Base-by-base conservation (phyloP, 2,888 invertebrate genomes). In the Nomada goodeniana region DNA sequence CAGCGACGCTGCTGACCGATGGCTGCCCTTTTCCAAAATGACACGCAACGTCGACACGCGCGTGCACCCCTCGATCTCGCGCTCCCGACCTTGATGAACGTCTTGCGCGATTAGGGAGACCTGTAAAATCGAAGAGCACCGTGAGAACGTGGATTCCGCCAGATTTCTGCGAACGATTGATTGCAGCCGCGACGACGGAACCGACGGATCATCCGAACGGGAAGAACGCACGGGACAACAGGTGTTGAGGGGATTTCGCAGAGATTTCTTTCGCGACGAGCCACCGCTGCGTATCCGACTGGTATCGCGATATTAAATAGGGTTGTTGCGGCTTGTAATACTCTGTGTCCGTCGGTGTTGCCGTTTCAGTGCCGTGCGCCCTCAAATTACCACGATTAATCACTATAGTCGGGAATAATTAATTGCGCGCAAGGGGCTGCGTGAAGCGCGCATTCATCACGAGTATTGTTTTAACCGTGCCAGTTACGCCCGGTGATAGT, bases 391-490 rank as follows among this genome's bases (percentile, higher is more conserved):
- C 73, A 68, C 85, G 80, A 87, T 86, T 86, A 87, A 84, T 87
- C 86, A 82, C 87, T 69, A 77, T 76, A 83, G 80, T 73, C 70
- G 80, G 84, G 85, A 70, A 83, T 87, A 86, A 86, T 86, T 86
- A 86, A 87, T 87, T 80, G 83, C 80, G 85, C 81, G 74, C 63
- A 76, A 73, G 78, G 81, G 77, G 81, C 78, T 80, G 77, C 77
- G 87, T 81, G 85, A 87, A 76, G 74, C 87, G 80, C 76, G 74
- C 85, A 87, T 87, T 86, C 83, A 81, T 87, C 86, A 86, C 77
- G 76, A 76, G 87, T 80, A 87, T 87, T 82, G 86, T 80, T 82
- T 82, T 76, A 78, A 82, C 78, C 71, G 75, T 79, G 82, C 72
- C 69, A 67, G 78, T 82, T 78, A 59, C 65, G 57, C 57, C 20